Evolutionary conservation across 2,113 vertebrate species (phyloP).

Genomic region (Malurus elegans): DNA sequence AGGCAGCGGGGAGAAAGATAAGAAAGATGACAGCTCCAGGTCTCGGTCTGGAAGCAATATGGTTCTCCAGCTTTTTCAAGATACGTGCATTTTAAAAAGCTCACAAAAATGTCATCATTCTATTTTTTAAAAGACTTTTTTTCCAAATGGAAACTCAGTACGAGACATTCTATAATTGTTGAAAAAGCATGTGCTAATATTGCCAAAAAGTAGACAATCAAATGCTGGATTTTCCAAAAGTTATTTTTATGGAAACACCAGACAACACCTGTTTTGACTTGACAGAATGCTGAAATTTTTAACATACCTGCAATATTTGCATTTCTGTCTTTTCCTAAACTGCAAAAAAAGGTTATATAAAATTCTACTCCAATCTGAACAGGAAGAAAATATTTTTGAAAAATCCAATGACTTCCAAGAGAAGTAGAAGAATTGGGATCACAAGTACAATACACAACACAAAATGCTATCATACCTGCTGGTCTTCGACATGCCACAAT

Average conservation of each 20-base stretch:
- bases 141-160: not conserved
- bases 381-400: not conserved
- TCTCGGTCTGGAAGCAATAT: not conserved
- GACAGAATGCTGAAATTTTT: not conserved
- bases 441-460: not conserved
- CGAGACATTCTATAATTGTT: not conserved
- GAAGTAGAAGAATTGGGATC: not conserved
- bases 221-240: not conserved
- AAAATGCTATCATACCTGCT: conserved; percentile 68
- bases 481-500: conserved; percentile 71
- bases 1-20: not conserved
- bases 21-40: not conserved
- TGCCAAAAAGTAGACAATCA: not conserved
- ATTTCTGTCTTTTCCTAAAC: not conserved
- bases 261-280: not conserved
- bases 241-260: not conserved
- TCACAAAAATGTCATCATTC: not conserved
- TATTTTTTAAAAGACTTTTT: not conserved
- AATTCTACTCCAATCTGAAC: not conserved
- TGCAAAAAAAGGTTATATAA: not conserved
- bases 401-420: not conserved
- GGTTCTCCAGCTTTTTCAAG: not conserved
- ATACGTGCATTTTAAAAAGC: not conserved
- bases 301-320: not conserved
- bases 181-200: not conserved